A percentile compares a stretch with the other conserved stretches of the same genome.
Conservation (phyloP, 2,888 invertebrate genomes). For the Eristalis tenax region DNA sequence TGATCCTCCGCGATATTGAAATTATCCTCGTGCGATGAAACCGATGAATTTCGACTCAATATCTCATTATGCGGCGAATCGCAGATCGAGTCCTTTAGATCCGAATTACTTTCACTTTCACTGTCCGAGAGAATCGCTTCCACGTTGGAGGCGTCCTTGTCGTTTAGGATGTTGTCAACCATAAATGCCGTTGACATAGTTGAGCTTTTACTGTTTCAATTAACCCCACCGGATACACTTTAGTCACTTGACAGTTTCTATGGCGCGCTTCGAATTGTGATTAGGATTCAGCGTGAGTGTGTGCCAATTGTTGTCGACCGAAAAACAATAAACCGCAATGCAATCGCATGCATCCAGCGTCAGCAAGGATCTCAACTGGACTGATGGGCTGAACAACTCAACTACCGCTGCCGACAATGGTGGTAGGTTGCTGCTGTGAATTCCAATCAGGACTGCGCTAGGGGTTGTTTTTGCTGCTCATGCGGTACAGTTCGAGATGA, state of each 20-base stretch:
- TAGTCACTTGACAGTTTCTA: conserved; percentile 6
- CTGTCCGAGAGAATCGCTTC: conserved; percentile 74
- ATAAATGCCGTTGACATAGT: conserved; percentile 80
- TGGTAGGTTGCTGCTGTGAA: conserved; percentile 48
- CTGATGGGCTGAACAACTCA: conserved; percentile 68
- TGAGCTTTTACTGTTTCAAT: conserved; percentile 13
- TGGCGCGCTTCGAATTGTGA: neutral
- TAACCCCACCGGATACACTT: conserved; percentile 15
- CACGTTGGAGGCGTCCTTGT: conserved; percentile 75
- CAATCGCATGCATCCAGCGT: conserved; percentile 51
- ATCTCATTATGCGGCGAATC: conserved; percentile 76
- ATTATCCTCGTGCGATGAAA: conserved; percentile 75
- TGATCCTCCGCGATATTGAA: conserved; percentile 62
- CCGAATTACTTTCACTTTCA: conserved; percentile 74
- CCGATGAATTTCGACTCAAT: conserved; percentile 76
- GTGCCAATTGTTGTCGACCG: conserved; percentile 24
- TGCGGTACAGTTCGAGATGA: conserved; percentile 57
- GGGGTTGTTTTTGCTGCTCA: conserved; percentile 12
- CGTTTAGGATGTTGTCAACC: conserved; percentile 80
- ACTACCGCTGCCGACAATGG: conserved; percentile 43
- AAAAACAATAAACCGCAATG: conserved; percentile 43
- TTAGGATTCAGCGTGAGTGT: neutral
- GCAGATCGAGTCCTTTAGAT: conserved; percentile 75
- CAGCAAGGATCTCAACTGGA: conserved; percentile 65
- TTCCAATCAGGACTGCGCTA: conserved; percentile 63